Percentiles rank a stretch among this genome's conserved stretches.
phyloP scores from a whole-genome alignment of 2,797 vertebrate species.

The Percopsis omiscomaycus region DNA sequence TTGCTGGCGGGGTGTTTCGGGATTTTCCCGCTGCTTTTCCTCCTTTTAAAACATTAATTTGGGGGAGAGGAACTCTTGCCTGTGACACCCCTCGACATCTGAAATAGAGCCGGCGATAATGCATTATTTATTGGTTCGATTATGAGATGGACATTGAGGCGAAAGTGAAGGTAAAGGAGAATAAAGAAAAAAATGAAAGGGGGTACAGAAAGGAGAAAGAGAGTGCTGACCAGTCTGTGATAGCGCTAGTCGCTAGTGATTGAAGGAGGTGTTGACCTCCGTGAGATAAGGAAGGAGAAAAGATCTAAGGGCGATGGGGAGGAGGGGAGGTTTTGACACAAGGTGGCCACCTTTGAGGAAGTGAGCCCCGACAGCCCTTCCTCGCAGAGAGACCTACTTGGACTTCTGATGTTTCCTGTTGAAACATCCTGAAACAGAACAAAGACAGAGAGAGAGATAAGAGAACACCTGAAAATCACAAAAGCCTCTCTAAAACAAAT shows the following conservation, averaged over 20 bases:
- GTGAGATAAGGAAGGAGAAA: conserved; percentile 14
- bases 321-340: conserved; percentile 22
- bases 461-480: too few relatives aligned
- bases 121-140: conserved; percentile 62
- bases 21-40: conserved; percentile 42
- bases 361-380: conserved; percentile 41
- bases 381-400: background rate
- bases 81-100: conserved; percentile 38
- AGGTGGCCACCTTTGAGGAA: conserved; percentile 36
- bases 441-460: background rate
- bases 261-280: conserved; percentile 27
- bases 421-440: background rate
- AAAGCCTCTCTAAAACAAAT: too few relatives aligned
- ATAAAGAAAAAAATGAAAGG: background rate
- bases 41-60: conserved; percentile 47
- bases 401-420: background rate
- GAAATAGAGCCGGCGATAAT: conserved; percentile 37
- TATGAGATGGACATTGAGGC: conserved; percentile 22
- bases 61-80: conserved; percentile 19
- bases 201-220: background rate
- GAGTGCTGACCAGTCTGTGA: conserved; percentile 37
- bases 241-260: conserved; percentile 30
- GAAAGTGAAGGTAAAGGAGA: background rate
- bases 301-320: background rate
- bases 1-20: conserved; percentile 17